phyloP scores from a whole-genome alignment of 2,113 vertebrate genomes.

The Rhodinocichla rosea region DNA sequence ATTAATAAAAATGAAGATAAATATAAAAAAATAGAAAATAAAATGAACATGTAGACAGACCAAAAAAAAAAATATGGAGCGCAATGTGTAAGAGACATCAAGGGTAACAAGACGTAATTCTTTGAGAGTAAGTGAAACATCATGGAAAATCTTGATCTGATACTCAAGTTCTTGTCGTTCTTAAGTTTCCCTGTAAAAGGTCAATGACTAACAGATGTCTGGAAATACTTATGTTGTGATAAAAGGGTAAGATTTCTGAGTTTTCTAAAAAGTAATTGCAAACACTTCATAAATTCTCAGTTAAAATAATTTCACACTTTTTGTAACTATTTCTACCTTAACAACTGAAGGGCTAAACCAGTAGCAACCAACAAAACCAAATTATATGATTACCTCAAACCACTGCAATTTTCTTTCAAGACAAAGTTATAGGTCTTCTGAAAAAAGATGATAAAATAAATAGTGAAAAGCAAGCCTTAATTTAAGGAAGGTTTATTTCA shows the following conservation, averaged over 20 bases:
- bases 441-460: not conserved
- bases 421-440: not conserved
- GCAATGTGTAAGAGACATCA: not conserved
- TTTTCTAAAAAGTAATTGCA: not conserved
- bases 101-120: not conserved
- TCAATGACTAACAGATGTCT: slow-evolving; percentile 52
- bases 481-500: not conserved
- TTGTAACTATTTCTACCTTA: not conserved
- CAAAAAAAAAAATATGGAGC: not conserved
- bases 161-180: not conserved
- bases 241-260: not conserved
- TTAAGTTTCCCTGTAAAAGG: slow-evolving; percentile 10
- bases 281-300: not conserved
- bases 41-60: not conserved
- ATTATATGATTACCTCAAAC: not conserved
- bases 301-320: not conserved
- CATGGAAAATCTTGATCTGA: not conserved
- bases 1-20: not conserved
- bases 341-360: not conserved
- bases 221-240: not conserved
- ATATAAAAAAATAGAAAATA: not conserved
- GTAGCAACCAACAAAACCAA: not conserved
- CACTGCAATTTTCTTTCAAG: not conserved
- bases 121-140: not conserved
- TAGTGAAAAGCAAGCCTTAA: not conserved